phyloP scores from a whole-genome alignment of 1,140 invertebrate species.

The Himalopsyche phryganea region DNA sequence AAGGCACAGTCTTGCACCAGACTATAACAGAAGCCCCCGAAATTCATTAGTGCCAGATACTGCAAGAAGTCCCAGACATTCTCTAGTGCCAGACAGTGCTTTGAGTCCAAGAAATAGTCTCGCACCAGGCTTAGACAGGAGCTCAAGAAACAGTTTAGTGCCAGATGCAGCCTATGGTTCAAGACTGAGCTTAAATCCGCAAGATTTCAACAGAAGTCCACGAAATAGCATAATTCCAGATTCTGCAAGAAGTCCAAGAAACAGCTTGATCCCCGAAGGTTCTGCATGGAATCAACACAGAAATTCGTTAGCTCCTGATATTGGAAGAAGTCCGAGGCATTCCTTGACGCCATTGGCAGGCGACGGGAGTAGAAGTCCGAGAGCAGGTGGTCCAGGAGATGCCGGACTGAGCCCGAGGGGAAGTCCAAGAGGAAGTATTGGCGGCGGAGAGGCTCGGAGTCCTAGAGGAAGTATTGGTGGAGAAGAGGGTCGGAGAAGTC shows the following conservation, averaged over 20 bases:
- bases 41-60: conserved; percentile 60
- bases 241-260: conserved; percentile 52
- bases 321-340: conserved; percentile 57
- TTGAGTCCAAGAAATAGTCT: conserved; percentile 48
- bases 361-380: conserved; percentile 54
- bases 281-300: conserved; percentile 51
- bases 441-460: conserved; percentile 49
- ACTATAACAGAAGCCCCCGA: conserved; percentile 59
- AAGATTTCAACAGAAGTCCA: conserved; percentile 60
- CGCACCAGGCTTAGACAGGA: conserved; percentile 48
- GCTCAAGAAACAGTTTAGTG: conserved; percentile 59
- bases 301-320: conserved; percentile 47
- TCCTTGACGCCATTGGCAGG: conserved; percentile 50
- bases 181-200: conserved; percentile 55
- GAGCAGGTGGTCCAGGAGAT: conserved; percentile 55
- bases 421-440: conserved; percentile 49
- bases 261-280: conserved; percentile 58
- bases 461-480: conserved; percentile 61
- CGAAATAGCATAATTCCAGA: conserved; percentile 62
- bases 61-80: conserved; percentile 55
- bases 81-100: conserved; percentile 55
- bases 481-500: conserved; percentile 55
- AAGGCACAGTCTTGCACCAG: conserved; percentile 49
- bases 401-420: conserved; percentile 38
- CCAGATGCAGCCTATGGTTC: conserved; percentile 53